Percentiles rank a stretch among this genome's conserved stretches.
Conservation (phyloP, 2,113 vertebrate species). For the Cheilinus undulatus region DNA sequence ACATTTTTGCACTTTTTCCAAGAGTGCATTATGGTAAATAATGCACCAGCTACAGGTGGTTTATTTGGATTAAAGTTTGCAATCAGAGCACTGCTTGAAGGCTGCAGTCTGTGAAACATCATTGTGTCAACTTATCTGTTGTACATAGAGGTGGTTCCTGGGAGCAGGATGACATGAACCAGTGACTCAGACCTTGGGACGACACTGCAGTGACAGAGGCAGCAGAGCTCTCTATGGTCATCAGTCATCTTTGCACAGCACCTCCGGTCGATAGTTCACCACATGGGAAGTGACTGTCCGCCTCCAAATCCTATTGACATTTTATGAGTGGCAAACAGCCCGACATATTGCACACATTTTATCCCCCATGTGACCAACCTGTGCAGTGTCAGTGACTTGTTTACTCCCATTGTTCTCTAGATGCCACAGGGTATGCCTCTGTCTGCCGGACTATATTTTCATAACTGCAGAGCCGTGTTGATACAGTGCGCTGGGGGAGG, state of each 20-base stretch:
- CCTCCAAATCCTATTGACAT: slow-evolving; percentile 61
- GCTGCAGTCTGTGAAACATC: slow-evolving; percentile 43
- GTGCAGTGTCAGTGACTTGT: slow-evolving; percentile 52
- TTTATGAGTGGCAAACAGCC: slow-evolving; percentile 63
- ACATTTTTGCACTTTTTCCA: background rate
- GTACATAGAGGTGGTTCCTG: slow-evolving; percentile 44
- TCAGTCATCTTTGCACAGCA: slow-evolving; percentile 73
- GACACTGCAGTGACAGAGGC: slow-evolving; percentile 67
- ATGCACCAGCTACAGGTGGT: slow-evolving; percentile 36
- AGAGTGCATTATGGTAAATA: background rate
- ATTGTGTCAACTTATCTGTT: slow-evolving; percentile 58
- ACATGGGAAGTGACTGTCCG: slow-evolving; percentile 68
- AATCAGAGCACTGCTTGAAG: slow-evolving; percentile 41
- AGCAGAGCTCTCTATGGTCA: slow-evolving; percentile 55
- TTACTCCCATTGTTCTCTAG: slow-evolving; percentile 65
- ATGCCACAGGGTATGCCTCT: slow-evolving; percentile 61
- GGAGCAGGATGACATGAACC: slow-evolving; percentile 67
- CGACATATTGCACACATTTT: slow-evolving; percentile 44
- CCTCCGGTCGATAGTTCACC: slow-evolving; percentile 68
- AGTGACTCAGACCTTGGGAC: slow-evolving; percentile 58
- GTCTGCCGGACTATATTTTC: slow-evolving; percentile 66
- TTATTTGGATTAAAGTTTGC: slow-evolving; percentile 14
- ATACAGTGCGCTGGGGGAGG: slow-evolving; percentile 57
- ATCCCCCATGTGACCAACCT: slow-evolving; percentile 55
- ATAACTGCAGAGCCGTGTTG: slow-evolving; percentile 70